Conservation (phyloP, 2,797 vertebrate genomes). For the Neoniphon sammara region DNA sequence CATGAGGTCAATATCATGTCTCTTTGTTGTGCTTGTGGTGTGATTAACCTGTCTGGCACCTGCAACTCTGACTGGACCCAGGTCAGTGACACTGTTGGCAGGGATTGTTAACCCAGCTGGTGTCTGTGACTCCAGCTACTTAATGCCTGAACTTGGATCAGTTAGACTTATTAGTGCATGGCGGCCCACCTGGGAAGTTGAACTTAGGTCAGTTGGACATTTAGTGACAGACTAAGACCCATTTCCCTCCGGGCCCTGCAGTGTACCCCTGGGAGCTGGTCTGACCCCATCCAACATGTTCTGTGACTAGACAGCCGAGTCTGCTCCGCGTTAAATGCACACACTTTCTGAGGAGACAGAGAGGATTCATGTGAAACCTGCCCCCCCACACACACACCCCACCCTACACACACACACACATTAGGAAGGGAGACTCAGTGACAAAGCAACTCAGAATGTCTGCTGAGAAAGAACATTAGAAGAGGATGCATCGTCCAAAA, state of each 20-base stretch:
- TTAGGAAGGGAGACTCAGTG: neutral
- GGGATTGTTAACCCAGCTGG: slow-evolving; percentile 73
- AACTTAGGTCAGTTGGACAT: slow-evolving; percentile 67
- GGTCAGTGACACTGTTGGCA: slow-evolving; percentile 67
- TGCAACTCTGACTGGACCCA: slow-evolving; percentile 57
- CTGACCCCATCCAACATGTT: slow-evolving; percentile 43
- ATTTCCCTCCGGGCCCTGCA: slow-evolving; percentile 56
- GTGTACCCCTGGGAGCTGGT: slow-evolving; percentile 49
- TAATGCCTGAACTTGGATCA: slow-evolving; percentile 66
- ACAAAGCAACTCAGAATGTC: neutral
- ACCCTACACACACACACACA: slow-evolving; percentile 1
- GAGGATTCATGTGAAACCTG: slow-evolving; percentile 23
- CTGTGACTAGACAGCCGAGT: slow-evolving; percentile 4
- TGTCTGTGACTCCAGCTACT: slow-evolving; percentile 68
- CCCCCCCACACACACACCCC: neutral
- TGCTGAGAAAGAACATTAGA: too few species aligned
- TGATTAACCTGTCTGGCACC: slow-evolving; percentile 73
- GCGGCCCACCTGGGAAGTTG: slow-evolving; percentile 63
- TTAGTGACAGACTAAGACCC: slow-evolving; percentile 57
- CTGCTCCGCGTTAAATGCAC: slow-evolving; percentile 28
- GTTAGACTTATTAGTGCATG: slow-evolving; percentile 68
- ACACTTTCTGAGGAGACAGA: slow-evolving; percentile 6
- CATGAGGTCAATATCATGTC: slow-evolving; percentile 50
- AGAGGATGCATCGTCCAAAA: too few species aligned
- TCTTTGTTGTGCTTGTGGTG: slow-evolving; percentile 70